Evolutionary conservation across 2,888 invertebrate species (phyloP), one percentile per base, ranked within the genome.

Genomic region (Scaptomyza cyrtandrae): DNA sequence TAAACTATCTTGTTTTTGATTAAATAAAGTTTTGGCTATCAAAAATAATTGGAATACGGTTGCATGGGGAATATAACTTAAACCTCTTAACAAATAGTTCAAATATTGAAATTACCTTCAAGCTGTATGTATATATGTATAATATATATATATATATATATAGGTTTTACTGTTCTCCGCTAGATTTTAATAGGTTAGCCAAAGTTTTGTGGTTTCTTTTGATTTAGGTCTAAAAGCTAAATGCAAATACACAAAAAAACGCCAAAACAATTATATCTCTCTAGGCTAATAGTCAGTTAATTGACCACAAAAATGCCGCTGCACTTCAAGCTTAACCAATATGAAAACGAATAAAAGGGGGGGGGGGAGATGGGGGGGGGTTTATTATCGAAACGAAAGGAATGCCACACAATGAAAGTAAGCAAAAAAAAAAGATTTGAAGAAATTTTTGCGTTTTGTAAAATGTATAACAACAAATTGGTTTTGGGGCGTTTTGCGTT

Each of bases 401-500:
- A 49, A 63, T 52, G 45, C 57, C 53, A 29, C 29, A 49, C 55
- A 80, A 81, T 84, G 81, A 83, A 83, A 83, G 83, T 83, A 75
- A 70, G 50, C 67, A 68, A 16, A 13, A 19, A 33, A 37, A 19
- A 44, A 35, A 9, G 10, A 10, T 33, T 29, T 29, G 1, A 6
- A 29, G 29, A 29, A 29, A 29, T 29, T 0, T 29, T 29, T 29
- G 74, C 83, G 76, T 76, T 80, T 82, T 73, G 75, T 35, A n/a
- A 10, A 81, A 79, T 79, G 62, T 85, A 62, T 64, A 73, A 80
- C 78, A 85, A 85, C 80, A 83, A 83, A 83, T 83, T 86, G 86
- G 68, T 83, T 78, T 85, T 66, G 80, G 73, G 86, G 72, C 83
- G 86, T 80, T 78, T 39, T 52, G 58, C 74, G 69, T 68, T 62